phyloP scores from a whole-genome alignment of 2,888 invertebrate genomes.

The Tridacna gigas region DNA sequence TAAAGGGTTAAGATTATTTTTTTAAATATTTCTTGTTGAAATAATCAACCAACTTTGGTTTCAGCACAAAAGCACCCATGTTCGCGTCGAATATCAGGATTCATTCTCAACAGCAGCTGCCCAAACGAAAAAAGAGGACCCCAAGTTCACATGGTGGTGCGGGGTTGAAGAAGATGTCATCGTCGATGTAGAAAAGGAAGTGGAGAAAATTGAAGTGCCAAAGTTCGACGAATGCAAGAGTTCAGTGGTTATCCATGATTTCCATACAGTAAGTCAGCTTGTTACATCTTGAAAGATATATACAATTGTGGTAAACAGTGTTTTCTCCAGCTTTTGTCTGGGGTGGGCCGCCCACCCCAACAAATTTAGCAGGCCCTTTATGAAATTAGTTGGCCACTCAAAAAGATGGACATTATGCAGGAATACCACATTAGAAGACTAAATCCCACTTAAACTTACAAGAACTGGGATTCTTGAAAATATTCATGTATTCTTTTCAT shows the following conservation, averaged over 20 bases:
- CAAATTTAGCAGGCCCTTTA: no score
- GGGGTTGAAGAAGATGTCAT: slow-evolving; percentile 92
- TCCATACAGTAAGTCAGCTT: slow-evolving; percentile 88
- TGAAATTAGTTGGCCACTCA: background rate
- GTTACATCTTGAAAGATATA: no score
- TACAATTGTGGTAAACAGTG: no score
- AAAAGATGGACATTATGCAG: background rate
- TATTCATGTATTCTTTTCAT: no score
- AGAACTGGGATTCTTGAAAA: no score
- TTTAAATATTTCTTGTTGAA: background rate
- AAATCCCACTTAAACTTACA: no score
- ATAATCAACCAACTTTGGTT: slow-evolving; percentile 2
- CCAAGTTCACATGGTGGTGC: background rate
- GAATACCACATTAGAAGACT: no score
- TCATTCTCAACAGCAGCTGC: background rate
- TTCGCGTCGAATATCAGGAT: slow-evolving; percentile 37
- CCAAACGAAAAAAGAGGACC: background rate
- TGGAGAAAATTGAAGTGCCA: slow-evolving; percentile 93
- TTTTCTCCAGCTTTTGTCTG: no score
- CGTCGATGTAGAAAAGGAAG: slow-evolving; percentile 89
- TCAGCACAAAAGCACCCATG: slow-evolving; percentile 39
- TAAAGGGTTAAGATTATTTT: background rate
- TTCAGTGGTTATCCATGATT: slow-evolving; percentile 96
- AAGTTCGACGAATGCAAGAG: slow-evolving; percentile 91
- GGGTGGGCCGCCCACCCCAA: no score